Conservation (phyloP, 2,797 vertebrate genomes). For the Onychomys torridus region DNA sequence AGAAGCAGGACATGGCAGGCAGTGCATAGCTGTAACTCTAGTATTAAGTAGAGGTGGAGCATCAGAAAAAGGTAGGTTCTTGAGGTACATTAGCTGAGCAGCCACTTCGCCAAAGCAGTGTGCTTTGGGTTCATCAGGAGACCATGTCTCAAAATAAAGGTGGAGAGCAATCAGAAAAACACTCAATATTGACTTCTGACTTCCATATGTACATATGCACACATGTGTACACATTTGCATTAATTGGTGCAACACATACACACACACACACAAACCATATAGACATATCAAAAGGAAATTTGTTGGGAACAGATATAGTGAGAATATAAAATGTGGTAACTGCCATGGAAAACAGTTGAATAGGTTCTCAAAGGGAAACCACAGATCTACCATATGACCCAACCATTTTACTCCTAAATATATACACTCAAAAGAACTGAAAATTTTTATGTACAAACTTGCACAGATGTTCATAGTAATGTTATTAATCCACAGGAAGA, state of each 20-base stretch:
- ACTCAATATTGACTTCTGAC: background rate
- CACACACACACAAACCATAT: background rate
- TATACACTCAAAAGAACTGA: background rate
- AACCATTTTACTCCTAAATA: background rate
- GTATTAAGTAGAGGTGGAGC: background rate
- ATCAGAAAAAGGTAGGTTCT: background rate
- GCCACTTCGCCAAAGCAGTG: background rate
- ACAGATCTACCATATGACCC: background rate
- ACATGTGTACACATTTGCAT: background rate
- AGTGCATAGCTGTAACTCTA: background rate
- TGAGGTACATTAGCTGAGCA: background rate
- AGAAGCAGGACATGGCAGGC: background rate
- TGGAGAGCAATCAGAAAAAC: background rate
- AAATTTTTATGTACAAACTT: background rate
- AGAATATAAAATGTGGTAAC: background rate
- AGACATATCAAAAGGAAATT: background rate
- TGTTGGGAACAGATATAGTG: background rate
- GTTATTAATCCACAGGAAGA: background rate
- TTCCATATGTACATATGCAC: background rate
- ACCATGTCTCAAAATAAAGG: background rate
- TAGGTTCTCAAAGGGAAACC: background rate
- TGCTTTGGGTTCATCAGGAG: background rate
- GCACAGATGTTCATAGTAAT: background rate
- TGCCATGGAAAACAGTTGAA: background rate
- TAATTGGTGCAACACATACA: background rate